Evolutionary conservation across 2,113 vertebrate species (phyloP), one percentile per base, ranked within the genome.

Genomic region (Dermatemys mawii): DNA sequence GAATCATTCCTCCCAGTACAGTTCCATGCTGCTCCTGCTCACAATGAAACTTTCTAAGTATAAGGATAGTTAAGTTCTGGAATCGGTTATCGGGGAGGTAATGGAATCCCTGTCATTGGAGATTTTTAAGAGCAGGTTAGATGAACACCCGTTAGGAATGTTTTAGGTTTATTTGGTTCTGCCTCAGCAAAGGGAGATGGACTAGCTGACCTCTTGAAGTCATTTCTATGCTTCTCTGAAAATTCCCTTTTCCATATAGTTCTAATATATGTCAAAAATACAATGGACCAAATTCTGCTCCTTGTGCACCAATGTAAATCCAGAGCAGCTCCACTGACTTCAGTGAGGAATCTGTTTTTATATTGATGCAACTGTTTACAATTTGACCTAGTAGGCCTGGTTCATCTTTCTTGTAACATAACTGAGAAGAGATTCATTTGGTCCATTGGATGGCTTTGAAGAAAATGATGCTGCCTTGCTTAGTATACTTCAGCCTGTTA

Each of bases 401-500:
- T 67, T 92, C 70, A 48, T 91, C 89, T 78, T 81, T n/a, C 26
- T 55, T 94, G 49, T 92, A 85, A 86, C 29, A 11, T 4, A 26
- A 87, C 53, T 8, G 41, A 46, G 11, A 26, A 27, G 73, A 76
- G 41, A 26, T 87, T 90, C 26, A 90, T 16, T 22, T 94, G 46
- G 85, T 86, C 83, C 89, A 84, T 38, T 63, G 87, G 24, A 0
- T 83, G 75, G 24, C 84, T 92, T 84, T 75, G 32, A 78, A 89
- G 87, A 83, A 90, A 84, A 86, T 53, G 55, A 5, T 24, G 3
- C 70, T 93, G 78, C 83, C 95, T 21, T 94, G 89, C 82, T 95
- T 91, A 90, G 89, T 78, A 35, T 82, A 70, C 89, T 93, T 94
- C 94, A 84, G 63, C n/a, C 54, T 81, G 41, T 83, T 90, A 84